Evolutionary conservation across 2,113 vertebrate species (phyloP).

Genomic region (Daphoenositta chrysoptera): DNA sequence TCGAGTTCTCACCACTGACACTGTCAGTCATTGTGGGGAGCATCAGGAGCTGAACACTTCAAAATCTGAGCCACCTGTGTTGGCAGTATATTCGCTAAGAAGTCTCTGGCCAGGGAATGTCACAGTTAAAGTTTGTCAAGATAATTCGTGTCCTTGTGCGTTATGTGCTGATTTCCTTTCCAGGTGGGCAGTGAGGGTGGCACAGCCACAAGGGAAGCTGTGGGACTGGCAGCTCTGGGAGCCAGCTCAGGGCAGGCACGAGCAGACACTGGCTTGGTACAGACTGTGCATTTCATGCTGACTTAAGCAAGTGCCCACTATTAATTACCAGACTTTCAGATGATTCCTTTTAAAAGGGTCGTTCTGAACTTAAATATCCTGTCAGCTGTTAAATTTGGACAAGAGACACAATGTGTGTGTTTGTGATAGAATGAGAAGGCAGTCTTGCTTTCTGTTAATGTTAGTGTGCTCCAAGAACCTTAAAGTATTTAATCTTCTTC

Average conservation of each 20-base stretch:
- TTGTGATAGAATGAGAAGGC: neutral
- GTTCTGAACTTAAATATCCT: neutral
- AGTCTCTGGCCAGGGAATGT: neutral
- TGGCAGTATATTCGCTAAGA: neutral
- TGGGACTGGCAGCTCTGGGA: neutral
- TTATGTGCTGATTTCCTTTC: neutral
- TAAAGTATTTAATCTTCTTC: neutral
- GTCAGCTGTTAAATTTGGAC: neutral
- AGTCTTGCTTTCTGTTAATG: neutral
- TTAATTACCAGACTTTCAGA: neutral
- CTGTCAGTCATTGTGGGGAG: neutral
- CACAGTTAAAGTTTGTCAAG: neutral
- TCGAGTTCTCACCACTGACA: rapidly evolving
- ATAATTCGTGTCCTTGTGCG: rapidly evolving
- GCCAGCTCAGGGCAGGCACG: neutral
- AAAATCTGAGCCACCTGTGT: neutral
- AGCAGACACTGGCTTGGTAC: neutral
- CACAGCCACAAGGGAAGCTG: neutral
- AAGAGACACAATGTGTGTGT: neutral
- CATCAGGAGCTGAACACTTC: neutral
- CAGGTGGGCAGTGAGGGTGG: neutral
- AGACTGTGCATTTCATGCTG: neutral
- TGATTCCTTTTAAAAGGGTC: neutral
- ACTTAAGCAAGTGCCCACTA: neutral
- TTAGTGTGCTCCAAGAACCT: neutral